phyloP scores from a whole-genome alignment of 2,888 invertebrate genomes.

The Drosophila anomelani region DNA sequence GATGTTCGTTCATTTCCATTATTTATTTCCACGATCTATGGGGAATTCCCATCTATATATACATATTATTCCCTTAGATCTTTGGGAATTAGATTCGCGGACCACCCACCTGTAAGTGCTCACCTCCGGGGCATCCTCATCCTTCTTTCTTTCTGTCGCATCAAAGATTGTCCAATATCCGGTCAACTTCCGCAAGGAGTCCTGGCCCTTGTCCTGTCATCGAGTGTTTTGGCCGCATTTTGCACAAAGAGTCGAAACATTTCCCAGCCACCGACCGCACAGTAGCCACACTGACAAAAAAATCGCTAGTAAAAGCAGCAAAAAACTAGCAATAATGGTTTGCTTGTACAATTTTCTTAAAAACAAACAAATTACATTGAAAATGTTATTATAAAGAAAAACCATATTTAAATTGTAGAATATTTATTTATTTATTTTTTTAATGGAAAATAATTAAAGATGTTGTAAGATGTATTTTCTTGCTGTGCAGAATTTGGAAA shows the following conservation, averaged over 20 bases:
- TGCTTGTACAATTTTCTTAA: not conserved
- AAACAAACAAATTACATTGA: not conserved
- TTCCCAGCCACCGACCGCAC: slow-evolving; percentile 26
- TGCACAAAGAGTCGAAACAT: slow-evolving; percentile 33
- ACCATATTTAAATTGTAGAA: too few species aligned
- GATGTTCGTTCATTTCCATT: not conserved
- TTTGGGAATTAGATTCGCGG: slow-evolving; percentile 1
- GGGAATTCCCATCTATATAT: not conserved
- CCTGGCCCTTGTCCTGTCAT: slow-evolving; percentile 26
- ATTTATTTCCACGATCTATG: not conserved
- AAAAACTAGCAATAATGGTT: not conserved
- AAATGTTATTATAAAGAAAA: too few species aligned
- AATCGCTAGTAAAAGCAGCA: too few species aligned
- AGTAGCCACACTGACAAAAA: slow-evolving; percentile 21
- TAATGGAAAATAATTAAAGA: not conserved
- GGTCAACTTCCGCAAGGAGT: slow-evolving; percentile 48
- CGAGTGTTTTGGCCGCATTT: slow-evolving; percentile 44
- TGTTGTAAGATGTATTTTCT: not conserved
- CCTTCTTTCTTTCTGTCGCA: not conserved
- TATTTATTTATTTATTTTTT: not conserved
- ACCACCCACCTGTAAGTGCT: slow-evolving; percentile 45
- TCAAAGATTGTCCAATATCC: slow-evolving; percentile 40
- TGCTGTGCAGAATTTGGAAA: slow-evolving; percentile 3
- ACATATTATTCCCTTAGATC: slow-evolving; percentile 20
- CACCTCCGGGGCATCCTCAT: not conserved